Base-by-base conservation (phyloP, 92 coral and sea anemone species). In the Muricea muricata region DNA sequence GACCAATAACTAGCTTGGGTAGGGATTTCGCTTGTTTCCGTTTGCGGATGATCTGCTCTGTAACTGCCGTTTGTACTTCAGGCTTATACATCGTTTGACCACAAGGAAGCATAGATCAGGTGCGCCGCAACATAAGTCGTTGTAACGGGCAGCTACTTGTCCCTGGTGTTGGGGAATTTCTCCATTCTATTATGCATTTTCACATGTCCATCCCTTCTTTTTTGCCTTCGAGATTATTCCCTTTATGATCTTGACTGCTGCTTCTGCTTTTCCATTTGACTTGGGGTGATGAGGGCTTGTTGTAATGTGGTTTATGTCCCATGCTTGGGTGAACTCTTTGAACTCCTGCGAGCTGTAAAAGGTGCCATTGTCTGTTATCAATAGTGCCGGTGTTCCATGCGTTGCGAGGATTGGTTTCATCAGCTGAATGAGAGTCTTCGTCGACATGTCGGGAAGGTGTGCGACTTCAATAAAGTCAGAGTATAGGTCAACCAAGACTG, bases 391-490 rank as follows among this genome's bases (percentile, higher is more conserved):
- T 54, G 87, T 60, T 6, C 94, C 92, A 60, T 88, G 90, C 10
- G 85, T 78, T n/a, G 92, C 90, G 86, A 85, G 85, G 17, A 91
- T 79, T 48, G 90, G 92, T 57, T 92, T 92, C 75, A 89, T 60
- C 21, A 85, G 83, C 21, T 84, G 41, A 80, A 85, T 84, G 1
- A 87, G 85, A 48, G 91, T 25, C 21, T 81, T 67, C 29, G 89
- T 29, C 0, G 93, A 72, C 85, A 76, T 46, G 48, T 73, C 83
- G 47, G 82, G 48, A 25, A 90, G 81, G 21, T 74, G 70, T 25
- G 67, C 84, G 9, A 90, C 89, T 65, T 83, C 91, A 3, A 37
- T 37, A 37, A 4, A 37, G 42, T 87, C 89, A n/a, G 86, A 83
- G 79, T 87, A 83, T 26, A 75, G 84, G 66, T 90, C 87, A 32